Evolutionary conservation across 1,140 invertebrate genomes (phyloP), one percentile per base, ranked within the genome.

Genomic region (Papilio polyxenes): DNA sequence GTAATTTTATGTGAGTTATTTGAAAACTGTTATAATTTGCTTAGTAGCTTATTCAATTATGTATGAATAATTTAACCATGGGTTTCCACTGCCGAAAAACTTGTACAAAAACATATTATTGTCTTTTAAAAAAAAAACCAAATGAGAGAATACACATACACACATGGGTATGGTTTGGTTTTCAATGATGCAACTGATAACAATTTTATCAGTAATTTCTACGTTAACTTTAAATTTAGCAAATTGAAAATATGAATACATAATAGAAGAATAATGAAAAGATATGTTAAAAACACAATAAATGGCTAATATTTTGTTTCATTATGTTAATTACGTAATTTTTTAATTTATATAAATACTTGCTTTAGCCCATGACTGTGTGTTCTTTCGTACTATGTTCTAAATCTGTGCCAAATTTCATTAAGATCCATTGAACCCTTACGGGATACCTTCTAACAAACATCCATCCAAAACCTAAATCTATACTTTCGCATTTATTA

Each of bases 131-230:
- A n/a, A n/a, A n/a, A n/a, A 59, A 59, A 59, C 7, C n/a, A 20
- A 59, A 59, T 59, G 56, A 59, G 17, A 59, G 49, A 2, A 31
- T 31, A 31, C 23, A 31, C 2, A 31, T 31, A 31, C 23, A n/a
- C 15, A 59, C 56, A 59, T 59, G 56, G 17, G n/a, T n/a, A n/a
- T n/a, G 56, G 20, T 20, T 59, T 59, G 17, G n/a, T 59, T 31
- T 65, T 4, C 2, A 65, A 65, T n/a, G 5, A 59, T 62, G 17
- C 62, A 65, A 20, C 51, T 62, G 62, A 65, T 31, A 23, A 65
- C 20, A 65, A 65, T 65, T 65, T 31, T 23, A 65, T 65, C 23
- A 65, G 62, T 65, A 8, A 65, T 65, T 65, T 65, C 23, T 65
- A 37, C 31, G 62, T 5, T 31, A 65, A 65, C 4, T 44, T 65